Evolutionary conservation across 2,797 vertebrate species (phyloP).

Genomic region (Gastrophryne carolinensis): DNA sequence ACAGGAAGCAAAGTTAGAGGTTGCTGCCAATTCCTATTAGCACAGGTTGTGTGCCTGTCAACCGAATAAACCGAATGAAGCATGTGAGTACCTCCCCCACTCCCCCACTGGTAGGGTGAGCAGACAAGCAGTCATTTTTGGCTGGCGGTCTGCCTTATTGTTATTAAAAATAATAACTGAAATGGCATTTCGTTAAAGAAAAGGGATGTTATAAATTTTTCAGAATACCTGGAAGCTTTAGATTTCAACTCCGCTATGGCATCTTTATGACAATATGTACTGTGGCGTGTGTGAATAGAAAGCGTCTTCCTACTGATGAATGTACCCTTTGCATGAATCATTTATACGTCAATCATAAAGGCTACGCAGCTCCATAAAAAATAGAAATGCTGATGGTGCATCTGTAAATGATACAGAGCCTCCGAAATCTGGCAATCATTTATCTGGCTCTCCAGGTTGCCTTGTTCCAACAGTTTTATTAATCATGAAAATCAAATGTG

Average conservation of each 20-base stretch:
- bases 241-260: slow-evolving; percentile 5
- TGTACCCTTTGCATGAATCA: slow-evolving; percentile 43
- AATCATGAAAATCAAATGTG: slow-evolving; percentile 16
- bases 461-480: slow-evolving; percentile 10
- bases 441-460: slow-evolving; percentile 8
- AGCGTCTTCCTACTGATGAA: slow-evolving; percentile 32
- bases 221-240: slow-evolving; percentile 7
- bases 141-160: too few relatives aligned
- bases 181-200: too few relatives aligned
- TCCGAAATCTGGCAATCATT: slow-evolving; percentile 6
- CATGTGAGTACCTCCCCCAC: too few relatives aligned
- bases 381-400: slow-evolving; percentile 29
- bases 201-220: too few relatives aligned
- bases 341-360: slow-evolving; percentile 45
- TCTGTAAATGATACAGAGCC: slow-evolving; percentile 27
- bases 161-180: too few relatives aligned
- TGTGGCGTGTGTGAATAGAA: background rate
- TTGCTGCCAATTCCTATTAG: too few relatives aligned
- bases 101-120: too few relatives aligned
- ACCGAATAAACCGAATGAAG: too few relatives aligned
- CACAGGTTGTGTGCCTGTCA: too few relatives aligned
- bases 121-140: too few relatives aligned
- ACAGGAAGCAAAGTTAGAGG: too few relatives aligned
- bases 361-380: slow-evolving; percentile 37
- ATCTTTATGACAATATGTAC: slow-evolving; percentile 31